A percentile compares a stretch with the other conserved stretches of the same genome.
Evolutionary conservation across 2,797 vertebrate species (phyloP).

Genomic region (Sebastes dallii): DNA sequence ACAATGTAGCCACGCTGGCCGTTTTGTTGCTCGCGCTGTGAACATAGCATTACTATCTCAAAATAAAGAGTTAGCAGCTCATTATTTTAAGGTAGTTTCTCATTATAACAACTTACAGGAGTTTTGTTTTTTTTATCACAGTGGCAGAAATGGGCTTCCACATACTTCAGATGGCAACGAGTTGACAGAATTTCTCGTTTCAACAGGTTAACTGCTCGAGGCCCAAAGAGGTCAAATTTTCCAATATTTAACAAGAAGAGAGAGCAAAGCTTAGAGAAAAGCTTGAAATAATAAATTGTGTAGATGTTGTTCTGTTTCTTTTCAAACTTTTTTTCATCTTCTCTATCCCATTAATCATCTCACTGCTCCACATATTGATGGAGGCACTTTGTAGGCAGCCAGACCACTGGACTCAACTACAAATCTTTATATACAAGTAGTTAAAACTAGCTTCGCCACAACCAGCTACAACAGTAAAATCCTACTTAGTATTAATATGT

Average conservation of each 20-base stretch:
- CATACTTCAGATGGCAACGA: not conserved
- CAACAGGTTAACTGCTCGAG: too few species aligned
- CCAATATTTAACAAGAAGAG: not conserved
- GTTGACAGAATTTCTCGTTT: not conserved
- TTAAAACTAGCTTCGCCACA: fast-evolving
- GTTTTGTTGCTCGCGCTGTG: too few species aligned
- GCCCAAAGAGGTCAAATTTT: not conserved
- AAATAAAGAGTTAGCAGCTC: too few species aligned
- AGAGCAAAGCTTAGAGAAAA: not conserved
- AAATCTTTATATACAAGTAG: not conserved
- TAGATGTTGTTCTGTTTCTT: not conserved
- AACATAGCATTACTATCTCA: too few species aligned
- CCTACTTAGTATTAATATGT: not conserved
- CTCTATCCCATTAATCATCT: not conserved
- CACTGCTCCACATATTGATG: not conserved
- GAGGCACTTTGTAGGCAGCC: too few species aligned
- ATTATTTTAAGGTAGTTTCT: too few species aligned
- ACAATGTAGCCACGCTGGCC: too few species aligned
- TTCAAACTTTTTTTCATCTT: not conserved
- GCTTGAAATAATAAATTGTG: not conserved
- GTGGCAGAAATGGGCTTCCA: too few species aligned
- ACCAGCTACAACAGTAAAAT: too few species aligned
- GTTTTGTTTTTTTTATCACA: too few species aligned
- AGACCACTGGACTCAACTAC: not conserved
- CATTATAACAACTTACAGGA: too few species aligned